Conservation (phyloP, 2,113 vertebrate species). For the Ailuropoda melanoleuca region DNA sequence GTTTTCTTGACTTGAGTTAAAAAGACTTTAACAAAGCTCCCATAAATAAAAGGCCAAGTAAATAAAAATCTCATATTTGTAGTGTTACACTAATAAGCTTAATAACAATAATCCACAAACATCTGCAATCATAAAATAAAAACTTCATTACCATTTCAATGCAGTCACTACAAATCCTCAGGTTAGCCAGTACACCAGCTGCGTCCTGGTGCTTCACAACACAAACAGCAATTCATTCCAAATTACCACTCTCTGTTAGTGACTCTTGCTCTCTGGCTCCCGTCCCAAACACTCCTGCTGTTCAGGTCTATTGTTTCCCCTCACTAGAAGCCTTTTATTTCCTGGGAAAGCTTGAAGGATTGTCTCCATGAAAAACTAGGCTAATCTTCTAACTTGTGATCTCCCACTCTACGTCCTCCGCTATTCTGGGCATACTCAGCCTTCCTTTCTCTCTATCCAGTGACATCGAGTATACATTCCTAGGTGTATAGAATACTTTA, state of each 20-base stretch:
- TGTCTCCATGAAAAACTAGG: conserved; percentile 65
- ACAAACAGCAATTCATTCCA: conserved; percentile 85
- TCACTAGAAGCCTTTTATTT: conserved; percentile 77
- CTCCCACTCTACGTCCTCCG: not conserved
- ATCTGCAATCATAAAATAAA: conserved; percentile 87
- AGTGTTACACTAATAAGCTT: conserved; percentile 84
- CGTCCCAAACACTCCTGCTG: conserved; percentile 83
- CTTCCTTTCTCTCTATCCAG: not conserved
- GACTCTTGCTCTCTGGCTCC: conserved; percentile 84
- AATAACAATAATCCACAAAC: conserved; percentile 86
- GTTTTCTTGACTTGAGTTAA: conserved; percentile 64
- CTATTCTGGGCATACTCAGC: not conserved
- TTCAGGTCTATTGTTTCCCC: conserved; percentile 84
- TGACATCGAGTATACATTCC: not conserved
- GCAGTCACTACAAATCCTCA: conserved; percentile 83
- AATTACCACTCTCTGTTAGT: conserved; percentile 85
- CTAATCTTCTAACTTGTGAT: conserved; percentile 67
- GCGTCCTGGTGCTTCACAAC: conserved; percentile 82
- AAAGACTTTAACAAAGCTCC: conserved; percentile 72
- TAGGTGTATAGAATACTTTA: not conserved
- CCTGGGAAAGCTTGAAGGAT: conserved; percentile 74
- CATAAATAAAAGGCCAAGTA: conserved; percentile 77
- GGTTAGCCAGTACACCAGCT: conserved; percentile 84
- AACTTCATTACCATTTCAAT: conserved; percentile 88
- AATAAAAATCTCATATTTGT: conserved; percentile 82